Conservation (phyloP, 2,797 vertebrate species). For the Dendrocincla tyrannina region DNA sequence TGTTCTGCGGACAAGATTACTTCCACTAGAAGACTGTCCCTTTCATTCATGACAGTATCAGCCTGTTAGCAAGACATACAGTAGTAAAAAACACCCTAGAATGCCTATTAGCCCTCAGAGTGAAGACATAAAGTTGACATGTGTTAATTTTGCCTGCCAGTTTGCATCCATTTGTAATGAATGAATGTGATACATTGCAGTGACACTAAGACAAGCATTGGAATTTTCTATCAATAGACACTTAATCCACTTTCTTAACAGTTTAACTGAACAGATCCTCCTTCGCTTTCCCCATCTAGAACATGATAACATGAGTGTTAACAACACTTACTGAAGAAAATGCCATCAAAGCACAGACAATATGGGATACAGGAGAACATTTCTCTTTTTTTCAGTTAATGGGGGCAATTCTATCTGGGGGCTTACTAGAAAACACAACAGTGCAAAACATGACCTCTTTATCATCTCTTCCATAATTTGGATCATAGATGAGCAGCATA, state of each 20-base stretch:
- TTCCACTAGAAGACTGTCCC: neutral
- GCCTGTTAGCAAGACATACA: conserved; percentile 21
- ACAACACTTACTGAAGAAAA: neutral
- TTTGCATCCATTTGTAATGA: conserved; percentile 43
- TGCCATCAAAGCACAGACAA: neutral
- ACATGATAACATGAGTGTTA: neutral
- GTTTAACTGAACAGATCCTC: conserved; percentile 4
- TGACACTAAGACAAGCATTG: neutral
- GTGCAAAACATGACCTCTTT: neutral
- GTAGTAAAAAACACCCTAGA: conserved; percentile 1
- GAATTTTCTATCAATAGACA: conserved; percentile 27
- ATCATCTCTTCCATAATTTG: neutral
- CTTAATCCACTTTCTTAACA: conserved; percentile 9
- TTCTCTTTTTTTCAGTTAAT: neutral
- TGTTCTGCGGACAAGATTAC: neutral
- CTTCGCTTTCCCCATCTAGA: neutral
- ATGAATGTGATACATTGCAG: neutral
- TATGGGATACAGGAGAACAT: neutral
- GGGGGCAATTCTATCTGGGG: neutral
- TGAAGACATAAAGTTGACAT: conserved; percentile 6
- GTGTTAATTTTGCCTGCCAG: conserved; percentile 62
- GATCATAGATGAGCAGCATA: neutral
- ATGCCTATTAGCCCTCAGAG: conserved; percentile 15
- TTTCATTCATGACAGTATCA: conserved; percentile 14
- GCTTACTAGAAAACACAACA: neutral